phyloP scores from a whole-genome alignment of 1,140 invertebrate genomes.

The Drosophila nasuta region DNA sequence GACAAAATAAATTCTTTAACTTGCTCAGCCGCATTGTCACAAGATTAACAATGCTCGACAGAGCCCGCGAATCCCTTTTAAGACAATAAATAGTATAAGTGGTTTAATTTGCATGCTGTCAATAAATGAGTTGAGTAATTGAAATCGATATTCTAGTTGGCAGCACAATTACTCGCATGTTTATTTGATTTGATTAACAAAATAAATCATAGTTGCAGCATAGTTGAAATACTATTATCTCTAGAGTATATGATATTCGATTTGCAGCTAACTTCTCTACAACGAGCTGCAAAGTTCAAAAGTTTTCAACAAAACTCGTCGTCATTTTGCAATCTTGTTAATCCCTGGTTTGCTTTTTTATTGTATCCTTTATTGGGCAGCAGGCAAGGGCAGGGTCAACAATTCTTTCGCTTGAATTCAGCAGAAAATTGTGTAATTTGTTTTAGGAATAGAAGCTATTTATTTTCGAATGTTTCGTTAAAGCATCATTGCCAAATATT shows the following conservation, averaged over 20 bases:
- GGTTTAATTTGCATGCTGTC: neutral
- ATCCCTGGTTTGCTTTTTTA: conserved; percentile 2
- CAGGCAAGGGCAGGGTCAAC: neutral
- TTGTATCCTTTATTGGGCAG: neutral
- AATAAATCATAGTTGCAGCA: no score
- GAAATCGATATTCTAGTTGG: neutral
- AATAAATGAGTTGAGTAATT: neutral
- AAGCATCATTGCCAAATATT: no score
- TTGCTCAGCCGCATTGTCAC: conserved; percentile 25
- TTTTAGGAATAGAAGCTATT: neutral
- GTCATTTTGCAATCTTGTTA: conserved; percentile 22
- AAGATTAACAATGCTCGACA: conserved; percentile 6
- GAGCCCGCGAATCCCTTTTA: neutral
- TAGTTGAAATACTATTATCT: no score
- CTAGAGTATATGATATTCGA: neutral
- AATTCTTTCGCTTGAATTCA: neutral
- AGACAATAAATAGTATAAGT: neutral
- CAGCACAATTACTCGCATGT: no score
- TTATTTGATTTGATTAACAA: no score
- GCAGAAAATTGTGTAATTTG: neutral
- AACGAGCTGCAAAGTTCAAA: neutral
- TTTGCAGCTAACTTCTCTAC: no score
- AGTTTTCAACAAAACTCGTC: neutral
- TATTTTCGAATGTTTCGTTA: no score
- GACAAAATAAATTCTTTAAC: conserved; percentile 36